Percentiles rank a stretch among this genome's conserved stretches.
Conservation (phyloP, 2,113 vertebrate species). For the Illadopsis cleaveri region DNA sequence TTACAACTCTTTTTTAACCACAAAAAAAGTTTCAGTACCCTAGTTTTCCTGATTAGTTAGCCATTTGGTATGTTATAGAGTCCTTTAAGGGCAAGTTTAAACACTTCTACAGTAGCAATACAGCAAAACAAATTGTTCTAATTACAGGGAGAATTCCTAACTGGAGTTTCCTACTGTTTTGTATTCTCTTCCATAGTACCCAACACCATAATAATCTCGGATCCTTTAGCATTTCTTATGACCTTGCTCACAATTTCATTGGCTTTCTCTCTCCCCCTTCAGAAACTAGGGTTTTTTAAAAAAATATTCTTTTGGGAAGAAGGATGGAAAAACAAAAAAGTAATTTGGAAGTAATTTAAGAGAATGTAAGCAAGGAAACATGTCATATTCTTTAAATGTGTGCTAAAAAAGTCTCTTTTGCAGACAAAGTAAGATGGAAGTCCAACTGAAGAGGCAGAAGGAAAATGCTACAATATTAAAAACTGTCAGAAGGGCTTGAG, state of each 20-base stretch:
- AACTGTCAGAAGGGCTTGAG: background rate
- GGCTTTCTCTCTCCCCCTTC: background rate
- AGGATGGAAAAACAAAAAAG: background rate
- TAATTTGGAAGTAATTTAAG: background rate
- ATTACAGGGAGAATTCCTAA: background rate
- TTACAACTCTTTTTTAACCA: background rate
- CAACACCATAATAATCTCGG: background rate
- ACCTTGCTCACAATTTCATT: background rate
- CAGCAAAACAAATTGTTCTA: background rate
- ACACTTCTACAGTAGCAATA: background rate
- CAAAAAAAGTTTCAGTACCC: background rate
- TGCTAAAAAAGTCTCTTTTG: background rate
- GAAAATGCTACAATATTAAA: background rate
- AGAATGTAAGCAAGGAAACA: background rate
- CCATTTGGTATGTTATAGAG: background rate
- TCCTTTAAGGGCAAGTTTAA: background rate
- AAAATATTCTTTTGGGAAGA: background rate
- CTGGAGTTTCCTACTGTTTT: background rate
- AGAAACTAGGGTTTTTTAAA: background rate
- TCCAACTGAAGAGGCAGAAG: background rate
- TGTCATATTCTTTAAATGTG: background rate
- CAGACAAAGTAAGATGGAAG: background rate
- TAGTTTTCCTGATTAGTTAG: background rate
- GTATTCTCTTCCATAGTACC: background rate
- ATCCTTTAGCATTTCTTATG: background rate